phyloP scores from a whole-genome alignment of 2,113 vertebrate genomes.

The Ceuthmochares aereus region DNA sequence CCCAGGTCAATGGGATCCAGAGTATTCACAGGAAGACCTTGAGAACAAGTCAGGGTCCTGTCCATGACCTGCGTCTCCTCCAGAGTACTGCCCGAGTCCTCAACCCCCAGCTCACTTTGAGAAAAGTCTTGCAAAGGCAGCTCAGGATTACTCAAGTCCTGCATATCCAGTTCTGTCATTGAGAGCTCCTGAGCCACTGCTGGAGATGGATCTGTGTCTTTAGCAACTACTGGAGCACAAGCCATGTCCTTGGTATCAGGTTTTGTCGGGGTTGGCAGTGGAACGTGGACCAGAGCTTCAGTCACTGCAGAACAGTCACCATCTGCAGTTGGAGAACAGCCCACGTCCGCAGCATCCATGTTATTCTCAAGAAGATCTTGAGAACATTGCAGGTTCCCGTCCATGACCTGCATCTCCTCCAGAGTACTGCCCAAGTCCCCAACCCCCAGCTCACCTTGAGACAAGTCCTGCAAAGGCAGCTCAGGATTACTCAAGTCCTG shows the following conservation, averaged over 20 bases:
- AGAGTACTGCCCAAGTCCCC: neutral
- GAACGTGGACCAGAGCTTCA: neutral
- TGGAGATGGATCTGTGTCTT: neutral
- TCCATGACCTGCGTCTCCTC: neutral
- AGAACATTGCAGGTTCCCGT: neutral
- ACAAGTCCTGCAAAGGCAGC: neutral
- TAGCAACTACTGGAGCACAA: neutral
- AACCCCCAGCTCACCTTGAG: neutral
- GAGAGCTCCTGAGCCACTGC: neutral
- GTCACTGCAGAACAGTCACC: neutral
- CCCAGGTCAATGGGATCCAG: neutral
- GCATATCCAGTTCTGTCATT: neutral
- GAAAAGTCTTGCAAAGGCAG: neutral
- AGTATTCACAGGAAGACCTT: neutral
- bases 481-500: neutral
- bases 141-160: neutral
- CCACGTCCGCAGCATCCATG: neutral
- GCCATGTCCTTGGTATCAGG: accelerated
- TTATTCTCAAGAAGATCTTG: neutral
- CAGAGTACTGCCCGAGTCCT: neutral
- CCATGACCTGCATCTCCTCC: neutral
- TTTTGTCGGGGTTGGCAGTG: accelerated
- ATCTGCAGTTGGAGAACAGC: neutral
- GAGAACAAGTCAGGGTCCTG: neutral
- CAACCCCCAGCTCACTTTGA: neutral